A percentile compares a stretch with the other conserved stretches of the same genome.
These are phyloP conservation scores for Gallinago stenura DNA, from an alignment of 2,797 vertebrate genomes.

Conservation along the genomic window DNA sequence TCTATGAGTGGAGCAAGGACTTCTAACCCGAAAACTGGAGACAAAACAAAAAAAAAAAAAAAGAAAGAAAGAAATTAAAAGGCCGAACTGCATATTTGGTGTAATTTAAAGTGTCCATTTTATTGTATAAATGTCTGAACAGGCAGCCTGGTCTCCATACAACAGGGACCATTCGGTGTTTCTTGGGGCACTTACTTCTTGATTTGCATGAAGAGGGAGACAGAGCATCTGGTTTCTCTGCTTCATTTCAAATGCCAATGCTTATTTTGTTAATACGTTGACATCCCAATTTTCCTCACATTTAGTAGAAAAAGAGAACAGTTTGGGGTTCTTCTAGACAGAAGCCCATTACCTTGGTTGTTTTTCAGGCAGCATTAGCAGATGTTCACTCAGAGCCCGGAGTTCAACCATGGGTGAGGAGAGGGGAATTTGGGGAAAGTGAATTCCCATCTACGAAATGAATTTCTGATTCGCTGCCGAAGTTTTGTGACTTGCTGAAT, in stretches of 20 bases:
- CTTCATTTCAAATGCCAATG: conserved; percentile 8
- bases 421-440: background rate
- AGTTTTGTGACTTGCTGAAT: background rate
- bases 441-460: background rate
- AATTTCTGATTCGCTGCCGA: background rate
- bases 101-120: background rate
- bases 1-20: background rate
- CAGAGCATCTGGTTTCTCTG: conserved; percentile 25
- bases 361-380: background rate
- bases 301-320: background rate
- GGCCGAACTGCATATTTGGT: background rate
- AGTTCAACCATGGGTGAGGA: background rate
- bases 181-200: conserved; percentile 11
- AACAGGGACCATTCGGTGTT: background rate
- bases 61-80: background rate
- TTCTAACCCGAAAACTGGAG: background rate
- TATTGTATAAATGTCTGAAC: background rate
- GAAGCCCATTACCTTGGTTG: background rate
- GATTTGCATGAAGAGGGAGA: background rate
- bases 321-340: background rate
- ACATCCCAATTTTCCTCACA: background rate
- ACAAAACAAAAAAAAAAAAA: background rate
- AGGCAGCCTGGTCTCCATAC: background rate
- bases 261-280: conserved; percentile 24
- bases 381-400: background rate